phyloP scores from a whole-genome alignment of 2,888 invertebrate species.

The Mystacides longicornis region DNA sequence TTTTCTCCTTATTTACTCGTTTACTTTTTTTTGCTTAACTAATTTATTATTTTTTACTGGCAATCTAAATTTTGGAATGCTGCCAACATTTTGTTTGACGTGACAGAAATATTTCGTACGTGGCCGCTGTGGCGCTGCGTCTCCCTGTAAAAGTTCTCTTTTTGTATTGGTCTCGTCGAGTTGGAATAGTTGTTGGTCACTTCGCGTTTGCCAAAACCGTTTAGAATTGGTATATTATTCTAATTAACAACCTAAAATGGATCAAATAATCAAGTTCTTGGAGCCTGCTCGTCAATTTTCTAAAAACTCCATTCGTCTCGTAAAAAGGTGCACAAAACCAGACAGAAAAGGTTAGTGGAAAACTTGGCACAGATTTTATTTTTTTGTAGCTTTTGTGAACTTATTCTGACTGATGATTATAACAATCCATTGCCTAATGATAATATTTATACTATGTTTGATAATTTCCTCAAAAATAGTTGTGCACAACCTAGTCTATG shows the following conservation, averaged over 20 bases:
- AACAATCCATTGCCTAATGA: too few species aligned
- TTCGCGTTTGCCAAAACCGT: neutral
- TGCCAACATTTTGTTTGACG: constrained; percentile 23
- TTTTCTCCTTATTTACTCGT: too few species aligned
- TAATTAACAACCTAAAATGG: constrained; percentile 60
- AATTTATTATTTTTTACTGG: neutral
- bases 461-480: too few species aligned
- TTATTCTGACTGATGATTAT: too few species aligned
- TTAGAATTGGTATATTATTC: neutral
- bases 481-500: too few species aligned
- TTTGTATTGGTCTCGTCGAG: neutral
- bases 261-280: constrained; percentile 90
- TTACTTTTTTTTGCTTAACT: too few species aligned
- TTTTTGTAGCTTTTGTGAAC: neutral
- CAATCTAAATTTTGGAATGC: constrained; percentile 2
- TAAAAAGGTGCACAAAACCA: constrained; percentile 98
- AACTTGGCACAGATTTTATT: neutral
- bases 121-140: constrained; percentile 13
- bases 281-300: constrained; percentile 95
- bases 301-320: constrained; percentile 96
- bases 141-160: neutral
- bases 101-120: constrained; percentile 21
- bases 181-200: neutral
- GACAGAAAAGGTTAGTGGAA: constrained; percentile 79
- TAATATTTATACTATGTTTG: too few species aligned